phyloP scores from a whole-genome alignment of 2,888 invertebrate species.

The Tigriopus californicus region DNA sequence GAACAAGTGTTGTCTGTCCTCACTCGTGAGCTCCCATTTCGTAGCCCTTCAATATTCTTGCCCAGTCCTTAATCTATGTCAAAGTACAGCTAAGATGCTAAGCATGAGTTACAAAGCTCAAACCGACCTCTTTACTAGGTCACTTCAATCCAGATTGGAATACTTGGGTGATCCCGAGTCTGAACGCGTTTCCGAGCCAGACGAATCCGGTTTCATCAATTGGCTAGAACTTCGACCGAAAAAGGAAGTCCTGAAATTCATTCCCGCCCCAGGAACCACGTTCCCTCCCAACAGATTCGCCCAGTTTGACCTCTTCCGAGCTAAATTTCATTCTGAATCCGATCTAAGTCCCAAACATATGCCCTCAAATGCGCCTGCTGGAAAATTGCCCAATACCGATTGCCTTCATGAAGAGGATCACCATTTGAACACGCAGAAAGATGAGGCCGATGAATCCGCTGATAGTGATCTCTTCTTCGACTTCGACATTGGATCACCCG shows the following conservation, averaged over 20 bases:
- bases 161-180: neutral
- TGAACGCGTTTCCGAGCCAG: neutral
- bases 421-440: neutral
- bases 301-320: neutral
- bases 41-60: no score
- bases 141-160: neutral
- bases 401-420: neutral
- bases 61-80: no score
- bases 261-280: neutral
- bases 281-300: neutral
- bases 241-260: neutral
- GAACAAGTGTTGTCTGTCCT: no score
- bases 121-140: neutral
- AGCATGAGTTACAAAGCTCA: constrained; percentile 4
- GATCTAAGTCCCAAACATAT: neutral
- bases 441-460: neutral
- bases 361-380: no score
- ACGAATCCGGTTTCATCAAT: neutral
- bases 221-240: neutral
- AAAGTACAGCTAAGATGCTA: neutral
- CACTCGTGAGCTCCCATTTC: no score
- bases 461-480: constrained; percentile 2
- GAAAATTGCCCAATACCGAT: neutral
- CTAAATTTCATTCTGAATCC: neutral
- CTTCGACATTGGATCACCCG: neutral